Conservation (phyloP, 2,797 vertebrate species). For the Sciurus carolinensis region DNA sequence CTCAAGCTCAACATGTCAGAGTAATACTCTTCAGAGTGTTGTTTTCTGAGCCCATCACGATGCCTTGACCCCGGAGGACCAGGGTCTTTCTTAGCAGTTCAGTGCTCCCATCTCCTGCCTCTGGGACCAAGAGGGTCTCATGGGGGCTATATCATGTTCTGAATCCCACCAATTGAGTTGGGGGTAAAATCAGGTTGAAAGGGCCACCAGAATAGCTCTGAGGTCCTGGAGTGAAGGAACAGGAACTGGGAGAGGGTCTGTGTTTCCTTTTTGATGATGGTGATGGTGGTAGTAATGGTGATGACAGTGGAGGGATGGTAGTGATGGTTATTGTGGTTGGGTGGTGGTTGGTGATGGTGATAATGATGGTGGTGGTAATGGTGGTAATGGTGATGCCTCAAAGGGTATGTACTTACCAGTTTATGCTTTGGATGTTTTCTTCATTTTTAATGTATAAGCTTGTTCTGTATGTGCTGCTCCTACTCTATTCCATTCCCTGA, state of each 20-base stretch:
- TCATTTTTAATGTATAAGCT: neutral
- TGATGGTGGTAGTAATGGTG: neutral
- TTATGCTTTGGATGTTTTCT: neutral
- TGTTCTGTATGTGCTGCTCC: neutral
- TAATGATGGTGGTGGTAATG: neutral
- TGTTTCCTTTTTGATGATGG: neutral
- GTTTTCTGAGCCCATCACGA: neutral
- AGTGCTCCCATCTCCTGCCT: neutral
- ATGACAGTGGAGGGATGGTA: neutral
- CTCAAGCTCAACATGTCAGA: neutral
- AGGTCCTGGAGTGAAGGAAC: no score
- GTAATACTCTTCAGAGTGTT: no score
- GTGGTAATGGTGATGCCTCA: neutral
- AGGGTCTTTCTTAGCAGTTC: neutral
- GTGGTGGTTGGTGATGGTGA: neutral
- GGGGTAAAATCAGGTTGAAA: neutral
- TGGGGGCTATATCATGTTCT: neutral
- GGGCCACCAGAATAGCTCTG: neutral
- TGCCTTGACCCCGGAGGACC: neutral
- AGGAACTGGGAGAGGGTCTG: neutral
- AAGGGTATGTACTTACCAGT: fast-evolving
- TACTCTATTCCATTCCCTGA: neutral
- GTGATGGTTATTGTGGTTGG: neutral
- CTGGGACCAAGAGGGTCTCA: neutral
- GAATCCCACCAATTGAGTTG: neutral